Evolutionary conservation across 1,140 invertebrate genomes (phyloP), one percentile per base, ranked within the genome.

Genomic region (Schmidtea mediterranea): DNA sequence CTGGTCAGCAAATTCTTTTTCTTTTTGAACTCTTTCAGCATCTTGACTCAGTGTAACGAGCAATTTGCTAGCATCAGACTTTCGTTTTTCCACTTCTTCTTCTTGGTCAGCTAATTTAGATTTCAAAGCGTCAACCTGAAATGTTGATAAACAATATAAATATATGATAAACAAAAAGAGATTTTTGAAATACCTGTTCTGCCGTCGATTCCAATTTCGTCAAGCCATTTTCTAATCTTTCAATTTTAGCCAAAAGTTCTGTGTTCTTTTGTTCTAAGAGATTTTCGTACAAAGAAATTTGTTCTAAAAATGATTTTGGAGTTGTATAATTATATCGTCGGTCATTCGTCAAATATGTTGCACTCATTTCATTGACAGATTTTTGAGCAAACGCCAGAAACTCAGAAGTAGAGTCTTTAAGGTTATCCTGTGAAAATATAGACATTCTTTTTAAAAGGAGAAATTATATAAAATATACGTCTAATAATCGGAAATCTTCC

Each of bases 381-480:
- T 78, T 80, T 59, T 94, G 86, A 10, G 80, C 82, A 61, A 78
- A 83, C 1, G 83, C 78, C 83, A 92, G 89, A 61, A 92, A 92
- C 60, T 76, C 72, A 8, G 82, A 74, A 48, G 83, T 76, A 0
- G 79, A 76, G 58, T 81, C 79, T 51, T 71, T 65, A 46, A 78
- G 66, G 38, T 63, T 59, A 47, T 70, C 26, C 26, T 32, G 10
- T 6, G 26, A 32, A 32, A 32, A 32, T 32, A 32, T 32, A 32
- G 3, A 32, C 3, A 32, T 32, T 32, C 26, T 6, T 10, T 32
- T 32, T 6, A 32, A 32, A 32, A 32, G 26, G n/a, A n/a, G n/a
- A n/a, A n/a, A n/a, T n/a, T n/a, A n/a, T 10, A 6, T 32, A 6
- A 32, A 32, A 6, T 10, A 32, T 32, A 32, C 67, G 9, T 38